Base-by-base conservation (phyloP, 1,140 invertebrate genomes). In the Propsilocerus akamusi region DNA sequence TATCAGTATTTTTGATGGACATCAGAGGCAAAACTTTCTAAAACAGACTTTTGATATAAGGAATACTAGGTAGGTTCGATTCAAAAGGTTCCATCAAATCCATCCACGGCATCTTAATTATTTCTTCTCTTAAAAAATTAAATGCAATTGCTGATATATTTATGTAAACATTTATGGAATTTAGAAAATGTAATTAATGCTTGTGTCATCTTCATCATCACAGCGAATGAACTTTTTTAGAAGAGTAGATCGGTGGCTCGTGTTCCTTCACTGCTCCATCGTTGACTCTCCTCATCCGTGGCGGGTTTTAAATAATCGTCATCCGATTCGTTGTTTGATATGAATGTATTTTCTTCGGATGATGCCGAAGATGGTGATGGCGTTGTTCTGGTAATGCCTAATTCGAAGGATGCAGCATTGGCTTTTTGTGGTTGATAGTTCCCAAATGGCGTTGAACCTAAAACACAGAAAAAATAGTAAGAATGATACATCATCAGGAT, bases 371-470 rank as follows among this genome's bases (percentile, higher is more conserved):
- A 24, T 5, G 58, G 49, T 46, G 58, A 24, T 46, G 60, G 37
- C 10, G 53, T 50, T 24, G 63, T 56, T 53, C 75, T 66, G n/a
- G 76, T 79, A 8, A 79, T 68, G 28, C 77, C 77, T 51, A 80
- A 58, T 56, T 79, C 73, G 58, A 79, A 80, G 14, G 67, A 70
- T 48, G 68, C 64, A 52, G 75, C 60, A 52, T 71, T 68, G 24
- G 73, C 67, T 65, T 78, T 78, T 55, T 75, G 71, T 25, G 76
- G 76, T 26, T 75, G 78, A 53, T 77, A 80, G 58, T 67, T 75
- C 23, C 74, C 73, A 54, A 79, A 57, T 7, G 61, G 60, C 28
- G 57, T 61, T 46, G 63, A 66, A 55, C 60, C 60, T 67, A 56
- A 46, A 52, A 47, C 7, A 51, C 28, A 51, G 14, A 46, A 47